Conservation (phyloP, 2,797 vertebrate genomes). For the Xerus rutilus region DNA sequence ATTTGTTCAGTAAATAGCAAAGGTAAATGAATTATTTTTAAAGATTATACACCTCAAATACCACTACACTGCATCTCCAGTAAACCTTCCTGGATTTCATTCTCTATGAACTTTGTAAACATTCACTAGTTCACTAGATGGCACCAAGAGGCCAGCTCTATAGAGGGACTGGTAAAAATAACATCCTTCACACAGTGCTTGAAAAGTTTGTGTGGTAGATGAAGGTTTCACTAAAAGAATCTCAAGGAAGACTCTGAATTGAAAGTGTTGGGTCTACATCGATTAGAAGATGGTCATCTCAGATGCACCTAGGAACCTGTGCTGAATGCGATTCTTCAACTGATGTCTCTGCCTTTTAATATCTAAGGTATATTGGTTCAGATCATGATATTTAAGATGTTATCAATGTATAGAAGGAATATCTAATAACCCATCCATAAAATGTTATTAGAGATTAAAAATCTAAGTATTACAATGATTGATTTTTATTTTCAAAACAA, state of each 20-base stretch:
- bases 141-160: not conserved
- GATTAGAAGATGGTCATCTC: not conserved
- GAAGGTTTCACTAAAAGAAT: not conserved
- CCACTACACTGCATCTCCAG: not conserved
- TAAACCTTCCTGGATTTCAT: not conserved
- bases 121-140: constrained; percentile 69
- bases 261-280: not conserved
- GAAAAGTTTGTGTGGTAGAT: not conserved
- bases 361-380: not conserved
- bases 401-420: not conserved
- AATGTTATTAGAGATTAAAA: not conserved
- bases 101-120: not conserved
- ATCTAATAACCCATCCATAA: not conserved
- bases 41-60: not conserved
- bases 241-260: not conserved
- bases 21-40: not conserved
- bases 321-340: not conserved
- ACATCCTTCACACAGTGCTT: not conserved
- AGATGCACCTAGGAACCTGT: not conserved
- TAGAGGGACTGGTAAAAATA: not conserved
- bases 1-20: constrained; percentile 42
- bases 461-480: not conserved
- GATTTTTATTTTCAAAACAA: constrained; percentile 8
- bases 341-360: not conserved
- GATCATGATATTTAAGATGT: not conserved